Base-by-base conservation (phyloP, 2,797 vertebrate genomes). In the Alfaro cultratus region DNA sequence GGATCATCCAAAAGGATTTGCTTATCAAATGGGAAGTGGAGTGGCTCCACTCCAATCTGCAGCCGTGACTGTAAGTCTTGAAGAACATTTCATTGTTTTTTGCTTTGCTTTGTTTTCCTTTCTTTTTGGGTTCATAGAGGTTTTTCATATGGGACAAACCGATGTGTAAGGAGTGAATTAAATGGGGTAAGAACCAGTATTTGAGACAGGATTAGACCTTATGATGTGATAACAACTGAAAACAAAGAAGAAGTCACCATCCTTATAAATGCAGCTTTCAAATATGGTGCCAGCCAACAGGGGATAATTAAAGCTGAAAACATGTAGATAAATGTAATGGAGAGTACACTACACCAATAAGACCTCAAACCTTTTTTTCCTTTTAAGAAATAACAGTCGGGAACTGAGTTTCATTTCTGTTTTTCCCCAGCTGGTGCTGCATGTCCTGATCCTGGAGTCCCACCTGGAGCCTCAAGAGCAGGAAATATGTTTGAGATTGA, bases 1-100 rank as follows among this genome's bases (percentile, higher is more conserved):
- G 95, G 95, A 29, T 94, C 95, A 2, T 0, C 12, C 29, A 86
- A 1, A 1, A 93, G 95, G 0, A 12, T 78, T 9, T 96, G 95
- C 67, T 81, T 93, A 77, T 23, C 76, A 4, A 95, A 93, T 0
- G 94, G 92, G 10, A 95, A 95, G 78, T 96, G 95, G 95, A 95
- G 83, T 9, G 95, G 94, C 62, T 74, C 46, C 18, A 95, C 94
- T 57, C 85, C 95, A 10, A 93, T 95, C 80, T 96, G 95, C 46
- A 92, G 93, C 53, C 86, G 74, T 15, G 87, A 92, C 72, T 62
- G 95, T 95, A 76, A 92, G 94, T 85, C 62, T 39, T 78, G 36
- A 79, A 68, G 41, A 68, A 26, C 29, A 31, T 45, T 73, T 60
- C 13, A 41, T 73, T 60, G n/a, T 2, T 60, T 43, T 31, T 43